These are phyloP conservation scores for Acropternis orthonyx DNA, from an alignment of 2,797 vertebrate species.

Conservation along the genomic window DNA sequence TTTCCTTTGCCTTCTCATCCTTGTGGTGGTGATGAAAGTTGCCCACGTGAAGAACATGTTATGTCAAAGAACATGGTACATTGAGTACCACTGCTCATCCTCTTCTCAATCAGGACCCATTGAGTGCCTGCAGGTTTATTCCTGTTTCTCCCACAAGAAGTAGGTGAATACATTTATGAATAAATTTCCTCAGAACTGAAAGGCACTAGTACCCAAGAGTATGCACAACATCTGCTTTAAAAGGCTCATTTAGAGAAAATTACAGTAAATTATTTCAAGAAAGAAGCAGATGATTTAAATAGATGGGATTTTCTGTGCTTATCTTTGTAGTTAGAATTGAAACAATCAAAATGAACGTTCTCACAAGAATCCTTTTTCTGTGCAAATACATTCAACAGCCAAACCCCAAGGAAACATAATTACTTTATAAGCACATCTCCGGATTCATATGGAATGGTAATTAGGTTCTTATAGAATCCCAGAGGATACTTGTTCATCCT, in stretches of 20 bases:
- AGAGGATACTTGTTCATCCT: not conserved
- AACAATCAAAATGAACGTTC: constrained; percentile 9
- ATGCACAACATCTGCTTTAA: not conserved
- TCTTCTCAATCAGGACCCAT: not conserved
- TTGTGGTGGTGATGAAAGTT: not conserved
- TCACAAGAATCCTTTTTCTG: constrained; percentile 9
- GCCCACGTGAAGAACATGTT: not conserved
- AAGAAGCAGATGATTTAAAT: constrained; percentile 14
- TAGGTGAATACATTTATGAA: not conserved
- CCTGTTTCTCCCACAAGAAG: not conserved
- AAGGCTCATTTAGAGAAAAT: constrained; percentile 30
- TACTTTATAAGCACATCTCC: not conserved
- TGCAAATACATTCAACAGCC: not conserved
- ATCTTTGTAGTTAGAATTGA: not conserved
- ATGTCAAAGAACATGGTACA: not conserved
- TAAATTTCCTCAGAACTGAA: not conserved
- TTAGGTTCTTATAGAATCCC: not conserved
- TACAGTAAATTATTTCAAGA: not conserved
- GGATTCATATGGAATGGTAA: not conserved
- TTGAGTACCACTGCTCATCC: not conserved
- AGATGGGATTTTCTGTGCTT: not conserved
- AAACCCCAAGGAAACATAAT: not conserved
- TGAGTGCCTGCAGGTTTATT: not conserved
- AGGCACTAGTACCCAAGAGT: not conserved
- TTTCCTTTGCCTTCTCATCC: not conserved